Conservation (phyloP, 2,888 invertebrate genomes). For the Lithosia quadra region DNA sequence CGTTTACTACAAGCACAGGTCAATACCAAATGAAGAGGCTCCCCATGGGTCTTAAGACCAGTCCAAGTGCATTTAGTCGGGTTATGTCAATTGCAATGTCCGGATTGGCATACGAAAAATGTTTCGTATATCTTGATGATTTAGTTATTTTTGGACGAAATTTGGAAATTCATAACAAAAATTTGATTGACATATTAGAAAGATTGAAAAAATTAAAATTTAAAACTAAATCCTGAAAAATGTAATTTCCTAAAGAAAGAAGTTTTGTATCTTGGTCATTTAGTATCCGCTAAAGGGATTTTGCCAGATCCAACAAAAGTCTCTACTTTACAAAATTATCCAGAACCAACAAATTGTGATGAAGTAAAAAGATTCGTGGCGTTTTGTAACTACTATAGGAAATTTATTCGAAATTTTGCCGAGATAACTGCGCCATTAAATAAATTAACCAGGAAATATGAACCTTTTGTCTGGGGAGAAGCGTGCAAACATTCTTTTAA, state of each 20-base stretch:
- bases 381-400: too few relatives aligned
- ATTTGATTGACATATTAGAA: constrained; percentile 2
- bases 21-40: constrained; percentile 7
- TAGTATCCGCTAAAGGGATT: constrained; percentile 11
- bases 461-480: too few relatives aligned
- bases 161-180: neutral
- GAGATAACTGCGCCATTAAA: too few relatives aligned
- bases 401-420: too few relatives aligned
- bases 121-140: constrained; percentile 5
- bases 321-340: constrained; percentile 5
- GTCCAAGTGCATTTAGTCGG: neutral
- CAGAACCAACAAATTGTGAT: constrained; percentile 2
- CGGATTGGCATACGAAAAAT: neutral
- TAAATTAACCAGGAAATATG: too few relatives aligned
- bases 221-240: constrained; percentile 16
- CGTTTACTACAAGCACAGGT: neutral
- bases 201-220: neutral
- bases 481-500: too few relatives aligned
- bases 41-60: constrained; percentile 4
- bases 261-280: constrained; percentile 20
- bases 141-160: neutral
- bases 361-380: too few relatives aligned
- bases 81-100: constrained; percentile 11
- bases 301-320: constrained; percentile 11
- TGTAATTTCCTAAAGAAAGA: constrained; percentile 18